Percentiles rank a stretch among this genome's conserved stretches.
Conservation (phyloP, 2,797 vertebrate species). For the Australoheros facetus region DNA sequence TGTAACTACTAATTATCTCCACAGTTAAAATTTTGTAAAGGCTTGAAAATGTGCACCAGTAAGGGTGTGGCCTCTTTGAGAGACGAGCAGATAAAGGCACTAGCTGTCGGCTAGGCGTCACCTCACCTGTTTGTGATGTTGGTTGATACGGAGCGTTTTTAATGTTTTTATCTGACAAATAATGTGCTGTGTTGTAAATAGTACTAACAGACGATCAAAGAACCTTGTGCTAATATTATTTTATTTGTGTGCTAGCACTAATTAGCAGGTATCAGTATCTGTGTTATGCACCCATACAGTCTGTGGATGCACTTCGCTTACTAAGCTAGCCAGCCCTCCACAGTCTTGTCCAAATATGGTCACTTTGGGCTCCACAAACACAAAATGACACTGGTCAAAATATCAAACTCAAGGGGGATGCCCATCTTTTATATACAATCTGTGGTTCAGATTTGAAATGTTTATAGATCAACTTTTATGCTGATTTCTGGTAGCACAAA, state of each 20-base stretch:
- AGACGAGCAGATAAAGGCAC: not conserved
- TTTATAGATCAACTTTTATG: not conserved
- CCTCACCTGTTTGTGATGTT: not conserved
- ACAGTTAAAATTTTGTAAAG: not conserved
- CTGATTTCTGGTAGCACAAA: not conserved
- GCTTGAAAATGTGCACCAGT: not conserved
- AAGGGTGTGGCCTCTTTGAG: not conserved
- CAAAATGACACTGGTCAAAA: not conserved
- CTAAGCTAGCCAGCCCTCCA: not conserved
- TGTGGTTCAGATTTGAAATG: not conserved
- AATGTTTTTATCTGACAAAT: not conserved
- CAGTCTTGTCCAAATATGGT: not conserved
- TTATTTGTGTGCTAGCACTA: not conserved
- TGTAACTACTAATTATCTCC: not conserved
- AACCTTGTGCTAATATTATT: not conserved
- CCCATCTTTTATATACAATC: not conserved
- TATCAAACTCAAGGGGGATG: not conserved
- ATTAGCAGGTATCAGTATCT: not conserved
- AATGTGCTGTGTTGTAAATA: not conserved
- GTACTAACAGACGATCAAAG: not conserved
- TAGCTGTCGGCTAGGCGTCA: not conserved
- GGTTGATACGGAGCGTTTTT: not conserved
- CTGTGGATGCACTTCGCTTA: not conserved
- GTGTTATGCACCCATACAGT: no score
- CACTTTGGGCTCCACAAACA: not conserved